Base-by-base conservation (phyloP, 2,113 vertebrate genomes). In the Tachuris rubrigastra region DNA sequence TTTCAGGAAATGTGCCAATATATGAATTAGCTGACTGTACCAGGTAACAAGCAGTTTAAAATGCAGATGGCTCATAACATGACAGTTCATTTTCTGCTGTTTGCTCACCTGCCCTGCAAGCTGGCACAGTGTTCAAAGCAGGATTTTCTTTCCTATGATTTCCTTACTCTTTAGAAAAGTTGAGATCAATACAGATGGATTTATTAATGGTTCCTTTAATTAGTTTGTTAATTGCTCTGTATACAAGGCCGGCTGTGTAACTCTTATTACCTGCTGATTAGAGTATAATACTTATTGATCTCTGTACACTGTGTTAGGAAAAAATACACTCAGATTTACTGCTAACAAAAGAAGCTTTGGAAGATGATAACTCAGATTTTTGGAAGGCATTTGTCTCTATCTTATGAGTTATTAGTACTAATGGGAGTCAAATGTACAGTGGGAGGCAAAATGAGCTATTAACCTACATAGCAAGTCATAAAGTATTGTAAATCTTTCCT, bases 171-270 rank as follows among this genome's bases (percentile, higher is more conserved):
- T 94, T n/a, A 63, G 42, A 88, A 91, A 95, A 90, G 71, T 44
- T 75, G 39, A 50, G 91, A 89, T 95, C 53, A 41, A 5, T 95
- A 49, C 4, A 12, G 46, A 76, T 81, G 31, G 68, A 77, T 96
- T 89, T 90, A 80, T 96, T 96, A 87, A 78, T 67, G 11, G 53
- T 47, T 68, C 63, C 41, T 94, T 92, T 96, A 95, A 96, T 96
- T 89, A 88, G 50, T 89, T 72, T 77, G 76, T 84, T 94, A 96
- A 90, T 93, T 69, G 47, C 93, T 94, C 4, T 22, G 53, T 79
- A 85, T 68, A 62, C 71, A 87, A 88, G 79, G 72, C 18, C 12
- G 60, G 12, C 89, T 79, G 58, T 3, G 3, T 46, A 28, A 52
- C 65, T 90, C 46, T 59, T 72, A 10, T 82, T 91, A 62, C 85